Evolutionary conservation across 2,113 vertebrate species (phyloP).

Genomic region (Pionites leucogaster): DNA sequence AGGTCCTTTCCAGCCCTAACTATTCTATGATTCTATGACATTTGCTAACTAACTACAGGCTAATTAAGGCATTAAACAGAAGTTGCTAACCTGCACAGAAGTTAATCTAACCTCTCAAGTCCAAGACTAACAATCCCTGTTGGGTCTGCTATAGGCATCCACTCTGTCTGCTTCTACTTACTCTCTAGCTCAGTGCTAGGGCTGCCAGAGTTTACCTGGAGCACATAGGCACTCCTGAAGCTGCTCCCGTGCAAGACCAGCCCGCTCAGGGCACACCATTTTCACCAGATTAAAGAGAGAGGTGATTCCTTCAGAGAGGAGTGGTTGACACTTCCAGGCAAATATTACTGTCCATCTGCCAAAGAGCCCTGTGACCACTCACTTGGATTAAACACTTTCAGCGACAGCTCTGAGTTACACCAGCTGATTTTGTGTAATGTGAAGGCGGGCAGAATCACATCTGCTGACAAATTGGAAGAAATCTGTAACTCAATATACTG

Average conservation of each 20-base stretch:
- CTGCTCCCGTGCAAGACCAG: background rate
- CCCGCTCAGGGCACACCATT: background rate
- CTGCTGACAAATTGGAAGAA: background rate
- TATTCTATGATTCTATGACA: no score
- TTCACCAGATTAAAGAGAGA: background rate
- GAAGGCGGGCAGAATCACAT: background rate
- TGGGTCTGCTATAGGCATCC: background rate
- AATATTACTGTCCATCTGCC: background rate
- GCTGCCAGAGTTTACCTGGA: background rate
- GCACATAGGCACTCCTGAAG: background rate
- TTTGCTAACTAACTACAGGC: background rate
- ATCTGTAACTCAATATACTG: background rate
- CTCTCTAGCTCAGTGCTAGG: background rate
- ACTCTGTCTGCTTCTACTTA: background rate
- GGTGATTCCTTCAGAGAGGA: background rate
- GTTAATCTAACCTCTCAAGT: background rate
- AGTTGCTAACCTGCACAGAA: background rate
- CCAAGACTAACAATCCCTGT: background rate
- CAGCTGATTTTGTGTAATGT: background rate
- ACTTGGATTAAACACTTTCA: background rate
- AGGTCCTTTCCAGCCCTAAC: no score
- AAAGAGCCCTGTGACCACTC: background rate
- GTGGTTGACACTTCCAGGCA: background rate
- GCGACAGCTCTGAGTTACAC: background rate
- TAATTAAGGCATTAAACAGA: background rate